A percentile compares a stretch with the other conserved stretches of the same genome.
These are phyloP conservation scores for Indri indri DNA, from an alignment of 2,113 vertebrate species.

Conservation along the genomic window DNA sequence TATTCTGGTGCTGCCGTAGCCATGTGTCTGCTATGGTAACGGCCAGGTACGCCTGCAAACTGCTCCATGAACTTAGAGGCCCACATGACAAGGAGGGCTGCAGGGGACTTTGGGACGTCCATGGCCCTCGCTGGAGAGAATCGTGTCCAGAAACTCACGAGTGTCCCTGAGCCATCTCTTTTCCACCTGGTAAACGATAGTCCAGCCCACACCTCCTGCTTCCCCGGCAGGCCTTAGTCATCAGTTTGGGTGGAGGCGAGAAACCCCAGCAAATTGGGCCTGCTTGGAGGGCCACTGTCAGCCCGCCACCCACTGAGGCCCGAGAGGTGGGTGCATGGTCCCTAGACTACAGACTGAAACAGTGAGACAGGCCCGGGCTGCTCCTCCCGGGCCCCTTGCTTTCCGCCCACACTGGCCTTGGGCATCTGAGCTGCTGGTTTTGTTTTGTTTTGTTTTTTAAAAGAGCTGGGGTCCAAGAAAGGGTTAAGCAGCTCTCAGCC, in stretches of 20 bases:
- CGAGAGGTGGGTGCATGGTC: background rate
- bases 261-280: background rate
- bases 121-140: background rate
- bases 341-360: background rate
- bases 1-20: no score
- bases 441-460: background rate
- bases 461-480: background rate
- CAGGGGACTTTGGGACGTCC: background rate
- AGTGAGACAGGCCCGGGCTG: rapidly evolving
- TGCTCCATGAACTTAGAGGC: background rate
- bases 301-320: background rate
- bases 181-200: background rate
- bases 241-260: background rate
- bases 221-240: background rate
- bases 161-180: background rate
- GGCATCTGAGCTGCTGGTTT: background rate
- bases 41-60: background rate
- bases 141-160: background rate
- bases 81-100: background rate
- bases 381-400: background rate
- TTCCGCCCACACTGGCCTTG: background rate
- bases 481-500: background rate
- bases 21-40: no score
- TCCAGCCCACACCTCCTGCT: background rate
- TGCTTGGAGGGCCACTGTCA: background rate